Evolutionary conservation across 2,888 invertebrate species (phyloP).

Genomic region (Liodrosophila aerea): DNA sequence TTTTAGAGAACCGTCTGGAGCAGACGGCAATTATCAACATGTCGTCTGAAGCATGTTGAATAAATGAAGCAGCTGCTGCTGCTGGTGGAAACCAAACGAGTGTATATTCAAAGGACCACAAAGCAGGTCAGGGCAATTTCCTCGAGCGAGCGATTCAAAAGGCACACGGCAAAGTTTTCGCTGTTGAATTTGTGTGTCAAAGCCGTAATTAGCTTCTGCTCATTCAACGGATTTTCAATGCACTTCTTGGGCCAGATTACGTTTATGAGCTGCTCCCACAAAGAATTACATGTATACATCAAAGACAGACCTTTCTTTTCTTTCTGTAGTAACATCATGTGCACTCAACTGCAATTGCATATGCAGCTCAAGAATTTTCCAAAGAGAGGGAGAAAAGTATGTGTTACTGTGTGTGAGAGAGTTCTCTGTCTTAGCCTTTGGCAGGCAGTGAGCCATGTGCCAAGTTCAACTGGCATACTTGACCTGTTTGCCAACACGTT

Average conservation of each 20-base stretch:
- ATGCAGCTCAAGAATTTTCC: constrained; percentile 23
- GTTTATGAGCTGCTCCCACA: constrained; percentile 1
- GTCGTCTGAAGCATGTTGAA: constrained; percentile 10
- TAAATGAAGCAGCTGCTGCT: constrained; percentile 14
- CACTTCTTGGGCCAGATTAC: constrained; percentile 14
- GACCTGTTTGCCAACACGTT: constrained; percentile 48
- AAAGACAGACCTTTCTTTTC: constrained; percentile 48
- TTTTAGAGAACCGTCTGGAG: not conserved
- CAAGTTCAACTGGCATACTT: constrained; percentile 63
- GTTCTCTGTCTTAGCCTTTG: constrained; percentile 5
- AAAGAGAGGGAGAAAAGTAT: not conserved
- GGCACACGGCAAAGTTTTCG: constrained; percentile 2
- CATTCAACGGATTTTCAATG: not conserved
- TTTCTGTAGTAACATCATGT: too few relatives aligned
- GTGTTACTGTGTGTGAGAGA: too few relatives aligned
- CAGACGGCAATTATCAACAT: constrained; percentile 20
- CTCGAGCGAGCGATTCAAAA: constrained; percentile 3
- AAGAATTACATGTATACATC: constrained; percentile 8
- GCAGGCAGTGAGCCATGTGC: constrained; percentile 6
- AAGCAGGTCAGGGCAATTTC: constrained; percentile 44
- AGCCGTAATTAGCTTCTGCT: constrained; percentile 48
- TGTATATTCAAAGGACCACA: not conserved
- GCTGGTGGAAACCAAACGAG: not conserved
- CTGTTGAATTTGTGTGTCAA: constrained; percentile 38
- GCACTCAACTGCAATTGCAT: constrained; percentile 51